A percentile compares a stretch with the other conserved stretches of the same genome.
phyloP scores from a whole-genome alignment of 2,113 vertebrate species.

The Muscicapa adusta region DNA sequence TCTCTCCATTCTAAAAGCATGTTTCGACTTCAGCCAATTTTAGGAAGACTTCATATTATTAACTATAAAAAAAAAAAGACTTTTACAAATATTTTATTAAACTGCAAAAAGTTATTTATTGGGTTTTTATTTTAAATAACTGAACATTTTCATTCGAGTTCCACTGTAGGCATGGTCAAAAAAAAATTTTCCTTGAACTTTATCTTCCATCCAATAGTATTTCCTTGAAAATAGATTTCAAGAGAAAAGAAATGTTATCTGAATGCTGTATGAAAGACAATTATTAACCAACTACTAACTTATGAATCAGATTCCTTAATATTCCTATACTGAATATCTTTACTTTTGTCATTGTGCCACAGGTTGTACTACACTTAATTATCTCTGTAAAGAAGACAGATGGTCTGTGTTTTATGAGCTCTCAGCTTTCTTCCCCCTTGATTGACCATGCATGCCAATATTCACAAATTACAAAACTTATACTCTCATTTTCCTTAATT shows the following conservation, averaged over 20 bases:
- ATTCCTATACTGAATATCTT: background rate
- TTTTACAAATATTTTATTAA: background rate
- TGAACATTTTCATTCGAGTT: background rate
- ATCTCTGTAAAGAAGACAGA: slow-evolving; percentile 51
- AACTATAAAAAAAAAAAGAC: background rate
- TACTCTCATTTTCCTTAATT: slow-evolving; percentile 44
- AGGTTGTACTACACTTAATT: slow-evolving; percentile 29
- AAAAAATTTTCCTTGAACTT: background rate
- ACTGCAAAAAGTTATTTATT: background rate
- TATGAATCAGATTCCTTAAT: slow-evolving; percentile 29
- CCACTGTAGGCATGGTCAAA: background rate
- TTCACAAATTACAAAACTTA: slow-evolving; percentile 43
- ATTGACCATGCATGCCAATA: slow-evolving; percentile 52
- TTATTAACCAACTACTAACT: slow-evolving; percentile 3
- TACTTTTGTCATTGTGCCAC: slow-evolving; percentile 11
- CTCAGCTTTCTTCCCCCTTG: slow-evolving; percentile 49
- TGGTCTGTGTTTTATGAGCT: slow-evolving; percentile 27
- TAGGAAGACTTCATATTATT: background rate
- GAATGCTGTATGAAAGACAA: background rate
- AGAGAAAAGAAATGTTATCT: background rate
- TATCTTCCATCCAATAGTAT: background rate
- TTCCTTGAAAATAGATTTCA: background rate
- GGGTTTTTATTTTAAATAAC: background rate
- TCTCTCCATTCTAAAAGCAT: background rate
- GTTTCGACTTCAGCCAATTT: background rate